Percentiles rank a stretch among this genome's conserved stretches.
phyloP scores from a whole-genome alignment of 1,140 invertebrate species.

The Chymomyza costata region DNA sequence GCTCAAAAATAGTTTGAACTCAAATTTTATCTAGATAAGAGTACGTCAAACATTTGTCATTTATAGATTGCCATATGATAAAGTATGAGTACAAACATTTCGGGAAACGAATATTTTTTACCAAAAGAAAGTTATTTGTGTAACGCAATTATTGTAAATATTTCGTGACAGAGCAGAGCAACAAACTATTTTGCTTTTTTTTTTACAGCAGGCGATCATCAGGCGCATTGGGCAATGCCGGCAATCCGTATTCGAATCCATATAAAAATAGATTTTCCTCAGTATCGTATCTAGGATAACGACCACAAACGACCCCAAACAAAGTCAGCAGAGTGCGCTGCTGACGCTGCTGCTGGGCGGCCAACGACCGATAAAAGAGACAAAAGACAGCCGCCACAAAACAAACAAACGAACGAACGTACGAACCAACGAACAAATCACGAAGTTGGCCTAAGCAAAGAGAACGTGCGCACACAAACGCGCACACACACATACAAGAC shows the following conservation, averaged over 20 bases:
- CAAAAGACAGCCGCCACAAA: slow-evolving; percentile 56
- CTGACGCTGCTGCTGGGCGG: slow-evolving; percentile 22
- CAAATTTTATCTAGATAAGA: too few species aligned
- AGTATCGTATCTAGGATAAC: slow-evolving; percentile 75
- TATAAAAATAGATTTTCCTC: slow-evolving; percentile 73
- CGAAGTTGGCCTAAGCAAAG: not conserved
- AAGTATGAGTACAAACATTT: too few species aligned
- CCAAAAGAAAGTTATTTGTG: too few species aligned
- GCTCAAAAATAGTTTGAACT: too few species aligned
- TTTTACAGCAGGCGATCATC: too few species aligned
- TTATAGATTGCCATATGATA: too few species aligned
- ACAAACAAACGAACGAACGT: slow-evolving; percentile 31
- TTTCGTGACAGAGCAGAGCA: too few species aligned
- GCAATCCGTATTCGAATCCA: slow-evolving; percentile 19
- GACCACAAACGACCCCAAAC: slow-evolving; percentile 74
- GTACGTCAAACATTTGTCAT: too few species aligned
- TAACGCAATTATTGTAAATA: too few species aligned
- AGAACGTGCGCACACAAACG: slow-evolving; percentile 9
- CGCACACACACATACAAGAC: slow-evolving; percentile 4
- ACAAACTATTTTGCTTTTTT: too few species aligned
- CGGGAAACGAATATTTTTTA: too few species aligned
- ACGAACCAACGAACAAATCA: not conserved
- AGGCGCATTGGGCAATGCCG: too few species aligned
- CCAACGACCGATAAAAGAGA: slow-evolving; percentile 1
- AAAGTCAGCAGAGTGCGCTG: not conserved